Evolutionary conservation across 1,140 invertebrate species (phyloP).

Genomic region (Cyphomyrmex costatus): DNA sequence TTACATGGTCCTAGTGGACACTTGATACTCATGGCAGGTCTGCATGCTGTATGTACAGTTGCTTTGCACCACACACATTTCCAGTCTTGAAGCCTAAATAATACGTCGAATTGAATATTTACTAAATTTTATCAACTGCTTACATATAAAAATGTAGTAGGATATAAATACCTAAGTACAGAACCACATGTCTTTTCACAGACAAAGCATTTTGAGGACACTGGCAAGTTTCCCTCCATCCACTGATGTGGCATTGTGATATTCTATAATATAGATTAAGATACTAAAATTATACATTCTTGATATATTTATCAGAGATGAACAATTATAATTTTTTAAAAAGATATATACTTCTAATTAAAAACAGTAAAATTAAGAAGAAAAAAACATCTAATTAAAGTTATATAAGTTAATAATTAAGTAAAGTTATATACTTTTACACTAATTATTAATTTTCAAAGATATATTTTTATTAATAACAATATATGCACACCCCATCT

Average conservation of each 20-base stretch:
- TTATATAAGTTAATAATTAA: too few relatives aligned
- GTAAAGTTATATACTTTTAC: conserved; percentile 18
- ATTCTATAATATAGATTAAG: conserved; percentile 88
- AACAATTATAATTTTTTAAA: background rate
- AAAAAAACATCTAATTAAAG: too few relatives aligned
- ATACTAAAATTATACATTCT: conserved; percentile 12
- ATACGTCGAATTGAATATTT: conserved; percentile 26
- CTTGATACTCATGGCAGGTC: conserved; percentile 90
- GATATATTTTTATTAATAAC: conserved; percentile 24
- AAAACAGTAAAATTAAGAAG: too few relatives aligned
- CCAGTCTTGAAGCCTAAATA: conserved; percentile 96
- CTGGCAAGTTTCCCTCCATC: conserved; percentile 98
- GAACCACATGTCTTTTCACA: conserved; percentile 99
- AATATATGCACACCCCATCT: conserved; percentile 92
- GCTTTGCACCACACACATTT: conserved; percentile 97
- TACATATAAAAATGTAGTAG: background rate
- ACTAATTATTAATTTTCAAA: background rate
- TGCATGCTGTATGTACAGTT: conserved; percentile 96
- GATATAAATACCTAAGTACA: conserved; percentile 91
- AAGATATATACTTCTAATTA: background rate
- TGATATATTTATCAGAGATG: background rate
- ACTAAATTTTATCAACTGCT: conserved; percentile 18
- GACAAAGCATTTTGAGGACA: conserved; percentile 96
- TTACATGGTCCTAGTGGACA: conserved; percentile 95
- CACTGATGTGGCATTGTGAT: conserved; percentile 99